Evolutionary conservation across 2,888 invertebrate genomes (phyloP).

Genomic region (Loripinus fragilis): DNA sequence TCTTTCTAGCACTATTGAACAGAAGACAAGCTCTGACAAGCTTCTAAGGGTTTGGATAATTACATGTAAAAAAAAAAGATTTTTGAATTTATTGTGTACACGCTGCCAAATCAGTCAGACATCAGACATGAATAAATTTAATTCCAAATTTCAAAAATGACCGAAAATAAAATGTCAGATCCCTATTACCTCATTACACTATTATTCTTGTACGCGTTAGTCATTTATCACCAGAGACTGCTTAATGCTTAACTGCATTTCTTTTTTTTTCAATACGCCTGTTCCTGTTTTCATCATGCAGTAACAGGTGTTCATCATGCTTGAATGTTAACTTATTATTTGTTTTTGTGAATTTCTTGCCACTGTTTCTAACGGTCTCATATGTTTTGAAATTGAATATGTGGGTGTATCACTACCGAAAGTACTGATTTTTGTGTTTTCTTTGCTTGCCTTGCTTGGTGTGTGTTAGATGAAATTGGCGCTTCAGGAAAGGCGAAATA

Average conservation of each 20-base stretch:
- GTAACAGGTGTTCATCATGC: no score
- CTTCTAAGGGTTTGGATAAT: not conserved
- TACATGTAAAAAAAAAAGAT: not conserved
- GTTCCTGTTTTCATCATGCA: no score
- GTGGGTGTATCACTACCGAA: not conserved
- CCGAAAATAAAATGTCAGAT: no score
- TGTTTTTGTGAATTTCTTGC: no score
- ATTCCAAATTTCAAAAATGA: not conserved
- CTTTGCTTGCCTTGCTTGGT: not conserved
- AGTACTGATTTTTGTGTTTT: not conserved
- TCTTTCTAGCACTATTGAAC: not conserved
- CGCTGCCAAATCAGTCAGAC: not conserved
- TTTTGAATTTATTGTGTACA: not conserved
- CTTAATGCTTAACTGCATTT: not conserved
- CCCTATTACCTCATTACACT: no score
- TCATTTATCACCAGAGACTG: not conserved
- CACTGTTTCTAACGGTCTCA: no score
- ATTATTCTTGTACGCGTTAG: no score
- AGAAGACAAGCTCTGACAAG: not conserved
- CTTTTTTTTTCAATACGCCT: no score
- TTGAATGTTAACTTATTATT: not conserved
- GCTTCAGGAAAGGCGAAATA: not conserved
- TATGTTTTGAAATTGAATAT: no score
- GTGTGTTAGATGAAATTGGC: not conserved
- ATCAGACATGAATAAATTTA: not conserved